These are phyloP conservation scores for Macrophya alboannulata DNA, from an alignment of 2,888 invertebrate species.

Conservation along the genomic window DNA sequence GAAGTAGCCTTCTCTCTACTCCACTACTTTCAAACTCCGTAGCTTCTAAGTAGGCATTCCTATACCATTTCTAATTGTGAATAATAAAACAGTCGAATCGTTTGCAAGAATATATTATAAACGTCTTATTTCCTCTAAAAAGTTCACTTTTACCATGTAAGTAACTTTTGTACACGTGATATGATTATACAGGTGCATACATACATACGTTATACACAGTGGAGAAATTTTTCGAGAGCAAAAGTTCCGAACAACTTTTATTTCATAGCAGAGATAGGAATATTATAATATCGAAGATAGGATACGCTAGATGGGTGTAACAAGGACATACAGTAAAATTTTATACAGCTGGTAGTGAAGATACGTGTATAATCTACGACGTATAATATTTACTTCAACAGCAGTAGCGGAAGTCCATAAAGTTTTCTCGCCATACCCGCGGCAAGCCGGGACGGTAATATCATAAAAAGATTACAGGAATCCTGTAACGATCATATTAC, in stretches of 20 bases:
- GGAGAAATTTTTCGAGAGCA: not conserved
- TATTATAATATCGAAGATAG: not conserved
- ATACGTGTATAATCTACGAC: not conserved
- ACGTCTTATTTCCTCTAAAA: not conserved
- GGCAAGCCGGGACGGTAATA: not conserved
- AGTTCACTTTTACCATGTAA: not conserved
- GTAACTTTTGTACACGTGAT: not conserved
- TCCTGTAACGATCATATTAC: not conserved
- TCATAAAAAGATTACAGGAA: slow-evolving; percentile 12
- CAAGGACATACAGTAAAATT: not conserved
- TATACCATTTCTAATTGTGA: not conserved
- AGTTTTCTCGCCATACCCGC: slow-evolving; percentile 10
- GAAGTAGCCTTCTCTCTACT: not conserved
- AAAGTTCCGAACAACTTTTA: not conserved
- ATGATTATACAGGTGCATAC: no score
- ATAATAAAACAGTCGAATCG: not conserved
- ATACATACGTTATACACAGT: no score
- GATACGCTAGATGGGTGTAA: not conserved
- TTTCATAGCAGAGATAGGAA: not conserved
- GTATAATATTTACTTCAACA: slow-evolving; percentile 1
- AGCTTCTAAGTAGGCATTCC: not conserved
- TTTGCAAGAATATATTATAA: not conserved
- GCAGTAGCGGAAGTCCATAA: slow-evolving; percentile 12
- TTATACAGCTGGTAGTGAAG: not conserved
- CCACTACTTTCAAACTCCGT: not conserved